Evolutionary conservation across 2,113 vertebrate species (phyloP).

Genomic region (Paradoxurus hermaphroditus): DNA sequence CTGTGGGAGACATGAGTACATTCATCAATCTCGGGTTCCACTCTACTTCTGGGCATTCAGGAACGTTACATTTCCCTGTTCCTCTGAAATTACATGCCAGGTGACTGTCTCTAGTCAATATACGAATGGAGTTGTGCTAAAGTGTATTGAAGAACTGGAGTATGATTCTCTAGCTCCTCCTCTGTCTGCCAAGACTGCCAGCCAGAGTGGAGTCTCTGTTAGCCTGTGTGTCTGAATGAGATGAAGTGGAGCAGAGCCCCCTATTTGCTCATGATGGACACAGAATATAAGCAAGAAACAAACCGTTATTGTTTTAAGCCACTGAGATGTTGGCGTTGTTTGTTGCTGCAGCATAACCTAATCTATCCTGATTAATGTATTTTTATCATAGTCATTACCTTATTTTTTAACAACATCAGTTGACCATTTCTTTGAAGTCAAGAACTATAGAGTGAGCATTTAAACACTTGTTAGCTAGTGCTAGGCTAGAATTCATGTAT

Average conservation of each 20-base stretch:
- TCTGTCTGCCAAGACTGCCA: not conserved
- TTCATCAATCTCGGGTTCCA: not conserved
- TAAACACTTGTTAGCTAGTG: not conserved
- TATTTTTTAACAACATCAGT: not conserved
- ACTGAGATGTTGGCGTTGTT: not conserved
- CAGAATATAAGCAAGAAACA: slow-evolving; percentile 2
- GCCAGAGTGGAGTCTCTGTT: not conserved
- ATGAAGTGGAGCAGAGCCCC: not conserved
- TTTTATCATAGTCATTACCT: not conserved
- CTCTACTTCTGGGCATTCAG: not conserved
- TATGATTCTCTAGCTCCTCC: not conserved
- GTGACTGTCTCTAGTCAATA: not conserved
- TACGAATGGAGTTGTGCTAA: not conserved
- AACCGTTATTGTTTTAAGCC: not conserved
- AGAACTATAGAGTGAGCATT: not conserved
- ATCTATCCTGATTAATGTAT: not conserved
- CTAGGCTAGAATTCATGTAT: not conserved
- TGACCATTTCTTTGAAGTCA: slow-evolving; percentile 23
- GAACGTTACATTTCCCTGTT: not conserved
- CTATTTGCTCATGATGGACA: not conserved
- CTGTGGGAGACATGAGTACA: not conserved
- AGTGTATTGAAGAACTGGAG: not conserved
- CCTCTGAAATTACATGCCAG: not conserved
- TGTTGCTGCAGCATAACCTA: not conserved
- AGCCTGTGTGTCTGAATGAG: not conserved